Percentiles rank a stretch among this genome's conserved stretches.
Conservation (phyloP, 2,888 invertebrate genomes). For the Microdon myrmicae region DNA sequence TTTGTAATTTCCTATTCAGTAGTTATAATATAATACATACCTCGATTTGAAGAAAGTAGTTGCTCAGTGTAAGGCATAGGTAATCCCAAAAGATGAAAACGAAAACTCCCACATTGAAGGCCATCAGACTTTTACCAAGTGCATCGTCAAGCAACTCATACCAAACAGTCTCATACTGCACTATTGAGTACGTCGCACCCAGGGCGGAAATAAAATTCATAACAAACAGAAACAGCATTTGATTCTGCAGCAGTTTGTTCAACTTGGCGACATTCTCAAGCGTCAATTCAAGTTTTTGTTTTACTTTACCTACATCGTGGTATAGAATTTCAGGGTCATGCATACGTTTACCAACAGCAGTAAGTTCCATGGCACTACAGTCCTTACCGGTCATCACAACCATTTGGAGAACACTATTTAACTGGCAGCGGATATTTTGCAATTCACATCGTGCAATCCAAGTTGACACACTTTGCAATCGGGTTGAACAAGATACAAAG, state of each 20-base stretch:
- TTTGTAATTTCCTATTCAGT: too few relatives aligned
- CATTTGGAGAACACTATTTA: conserved; percentile 26
- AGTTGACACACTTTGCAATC: conserved; percentile 49
- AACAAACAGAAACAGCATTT: conserved; percentile 54
- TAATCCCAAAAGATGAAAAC: conserved; percentile 60
- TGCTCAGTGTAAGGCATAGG: conserved; percentile 54
- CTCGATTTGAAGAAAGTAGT: conserved; percentile 52
- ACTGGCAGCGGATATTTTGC: conserved; percentile 20
- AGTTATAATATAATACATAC: conserved; percentile 43
- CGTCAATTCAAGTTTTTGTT: too few relatives aligned
- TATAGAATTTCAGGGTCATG: not conserved
- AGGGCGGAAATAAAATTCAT: conserved; percentile 60
- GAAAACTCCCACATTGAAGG: conserved; percentile 57
- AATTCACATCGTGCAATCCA: conserved; percentile 56
- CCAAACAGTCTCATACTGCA: conserved; percentile 58
- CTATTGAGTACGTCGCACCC: conserved; percentile 55
- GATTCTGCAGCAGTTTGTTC: conserved; percentile 53
- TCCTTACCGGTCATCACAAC: conserved; percentile 1
- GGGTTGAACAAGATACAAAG: conserved; percentile 55
- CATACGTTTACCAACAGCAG: not conserved
- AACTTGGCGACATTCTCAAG: too few relatives aligned
- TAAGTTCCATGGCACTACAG: conserved; percentile 6
- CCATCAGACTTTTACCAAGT: conserved; percentile 58
- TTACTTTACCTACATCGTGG: too few relatives aligned
- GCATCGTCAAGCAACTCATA: conserved; percentile 56